A percentile compares a stretch with the other conserved stretches of the same genome.
Evolutionary conservation across 2,113 vertebrate genomes (phyloP).

Genomic region (Silurus glanis): DNA sequence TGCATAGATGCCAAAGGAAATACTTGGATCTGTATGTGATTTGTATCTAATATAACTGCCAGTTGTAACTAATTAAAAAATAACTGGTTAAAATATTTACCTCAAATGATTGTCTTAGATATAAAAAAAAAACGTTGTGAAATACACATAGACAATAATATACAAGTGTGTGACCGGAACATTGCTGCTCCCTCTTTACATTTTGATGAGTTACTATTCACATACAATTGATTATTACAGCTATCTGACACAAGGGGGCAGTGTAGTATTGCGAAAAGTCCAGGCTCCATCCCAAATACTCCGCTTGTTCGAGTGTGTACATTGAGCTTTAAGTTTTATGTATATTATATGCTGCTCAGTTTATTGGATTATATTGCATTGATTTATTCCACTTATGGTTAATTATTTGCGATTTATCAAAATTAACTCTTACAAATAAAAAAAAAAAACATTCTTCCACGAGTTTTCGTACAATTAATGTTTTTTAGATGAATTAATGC

Average conservation of each 20-base stretch:
- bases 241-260: background rate
- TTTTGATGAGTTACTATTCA: background rate
- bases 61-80: too few relatives aligned
- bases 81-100: too few relatives aligned
- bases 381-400: background rate
- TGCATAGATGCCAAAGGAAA: too few relatives aligned
- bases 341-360: background rate
- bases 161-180: background rate
- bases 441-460: background rate
- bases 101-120: background rate
- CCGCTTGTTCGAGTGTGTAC: background rate
- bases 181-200: background rate
- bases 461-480: background rate
- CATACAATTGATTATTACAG: background rate
- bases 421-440: background rate
- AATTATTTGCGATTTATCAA: background rate
- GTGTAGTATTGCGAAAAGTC: background rate
- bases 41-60: too few relatives aligned
- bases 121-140: background rate
- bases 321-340: too few relatives aligned
- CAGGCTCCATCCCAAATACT: background rate
- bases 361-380: background rate
- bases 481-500: too few relatives aligned
- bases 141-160: background rate
- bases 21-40: too few relatives aligned